Conservation (phyloP, 2,797 vertebrate species). For the Tokudaia tokunoshimensis region DNA sequence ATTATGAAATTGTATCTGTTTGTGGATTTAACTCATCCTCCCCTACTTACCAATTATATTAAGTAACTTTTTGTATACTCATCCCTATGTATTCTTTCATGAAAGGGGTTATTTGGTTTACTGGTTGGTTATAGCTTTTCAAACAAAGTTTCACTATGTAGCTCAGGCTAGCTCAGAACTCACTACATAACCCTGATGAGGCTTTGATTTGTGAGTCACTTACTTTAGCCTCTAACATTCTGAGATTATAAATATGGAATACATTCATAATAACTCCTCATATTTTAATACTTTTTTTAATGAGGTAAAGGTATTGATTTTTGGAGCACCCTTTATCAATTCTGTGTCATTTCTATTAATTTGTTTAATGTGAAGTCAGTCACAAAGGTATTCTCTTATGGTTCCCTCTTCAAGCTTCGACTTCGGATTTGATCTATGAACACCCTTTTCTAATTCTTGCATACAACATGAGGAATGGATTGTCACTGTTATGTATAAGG, state of each 20-base stretch:
- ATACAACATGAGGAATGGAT: neutral
- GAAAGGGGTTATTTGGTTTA: neutral
- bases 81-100: neutral
- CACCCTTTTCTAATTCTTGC: neutral
- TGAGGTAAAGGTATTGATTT: neutral
- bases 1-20: neutral
- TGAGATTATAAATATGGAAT: neutral
- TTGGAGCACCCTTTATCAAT: neutral
- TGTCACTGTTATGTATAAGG: neutral
- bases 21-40: constrained; percentile 2
- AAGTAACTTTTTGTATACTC: neutral
- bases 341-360: constrained; percentile 12
- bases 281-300: neutral
- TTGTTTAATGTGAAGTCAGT: neutral
- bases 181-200: too few species aligned
- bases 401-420: constrained; percentile 22
- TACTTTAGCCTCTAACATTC: neutral
- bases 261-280: neutral
- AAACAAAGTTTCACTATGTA: neutral
- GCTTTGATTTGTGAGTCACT: neutral
- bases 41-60: neutral
- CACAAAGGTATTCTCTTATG: neutral
- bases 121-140: neutral
- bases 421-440: neutral
- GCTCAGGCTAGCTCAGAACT: neutral